Base-by-base conservation (phyloP, 2,797 vertebrate species). In the Notamacropus eugenii region DNA sequence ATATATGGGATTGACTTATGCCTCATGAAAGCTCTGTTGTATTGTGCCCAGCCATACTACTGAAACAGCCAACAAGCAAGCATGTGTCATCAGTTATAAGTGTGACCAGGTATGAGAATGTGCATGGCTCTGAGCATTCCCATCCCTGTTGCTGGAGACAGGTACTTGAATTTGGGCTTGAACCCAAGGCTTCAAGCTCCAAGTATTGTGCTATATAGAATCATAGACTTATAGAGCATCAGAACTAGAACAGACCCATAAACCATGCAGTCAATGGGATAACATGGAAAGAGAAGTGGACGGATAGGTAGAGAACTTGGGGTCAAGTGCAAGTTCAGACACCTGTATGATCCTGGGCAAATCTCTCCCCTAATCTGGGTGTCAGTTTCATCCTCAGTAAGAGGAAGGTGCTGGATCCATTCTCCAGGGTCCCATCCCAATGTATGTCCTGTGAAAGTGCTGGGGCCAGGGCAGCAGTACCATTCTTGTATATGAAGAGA, bases 71-170 rank as follows among this genome's bases (percentile, higher is more conserved):
- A 55, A 94, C 19, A 94, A 93, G 90, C 24, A 95, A 94, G 46
- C 27, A 52, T n/a, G n/a, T 57, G 2, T 55, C 90, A 40, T 28
- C 93, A 40, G 13, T 56, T 46, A 91, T 90, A 93, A 40, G 2
- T 5, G 46, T 62, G 5, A 67, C 14, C 67, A 90, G 91, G 34
- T 93, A 91, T 93, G 28, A 96, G 87, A 52, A 57, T 0, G 22
- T 91, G 90, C 12, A 55, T 74, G 28, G 5, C 24, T 90, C 96
- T 14, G 11, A 92, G 52, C 96, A 96, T 90, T 91, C 93, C 95
- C 54, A 74, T 22, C 0, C 19, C 19, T 19, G 82, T 91, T 29
- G 92, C 4, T 74, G 91, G 54, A 87, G 74, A 87, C 22, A 27
- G 8, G 13, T 46, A 27, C 40, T 9, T 46, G 22, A 87, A 87